Evolutionary conservation across 2,888 invertebrate genomes (phyloP), one percentile per base, ranked within the genome.

Genomic region (Patella ulyssiponensis): DNA sequence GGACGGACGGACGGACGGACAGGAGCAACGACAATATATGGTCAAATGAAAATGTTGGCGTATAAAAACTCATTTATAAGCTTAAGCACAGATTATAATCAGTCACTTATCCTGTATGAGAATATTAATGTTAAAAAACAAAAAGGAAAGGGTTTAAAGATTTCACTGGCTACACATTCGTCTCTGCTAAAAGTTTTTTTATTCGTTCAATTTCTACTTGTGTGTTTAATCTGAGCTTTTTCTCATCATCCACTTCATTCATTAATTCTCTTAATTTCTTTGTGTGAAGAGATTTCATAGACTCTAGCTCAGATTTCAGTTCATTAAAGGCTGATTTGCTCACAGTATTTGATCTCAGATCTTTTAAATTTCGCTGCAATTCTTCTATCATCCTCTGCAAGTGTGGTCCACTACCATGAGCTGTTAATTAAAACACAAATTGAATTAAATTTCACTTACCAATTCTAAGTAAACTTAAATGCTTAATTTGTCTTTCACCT

Each of bases 261-360:
- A 90, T 88, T 54, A 91, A 82, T 54, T 90, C 88, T 64, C 85
- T 80, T 54, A 91, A 83, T 77, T 88, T 85, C 77, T 88, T 86
- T 14, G 86, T 83, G 77, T 86, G 84, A 17, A 78, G 79, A 14
- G 82, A 82, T 80, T 84, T 86, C 51, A 88, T 77, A 15, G 79
- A 80, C n/a, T 89, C 89, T 70, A 90, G 73, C 52, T 88, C 88
- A 73, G 84, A 79, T 77, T 87, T 86, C 87, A 95, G 95, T 82
- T 95, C 93, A 89, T 96, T 96, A 83, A 96, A 93, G 89, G 96
- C 96, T 83, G 94, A 95, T 93, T 96, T 95, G 80, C 87, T 89
- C 79, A 88, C 86, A 77, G 85, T 85, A 81, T 85, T 86, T 64
- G 82, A 75, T 80, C 84, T 83, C 53, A 89, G 79, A 51, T 87